Evolutionary conservation across 2,888 invertebrate genomes (phyloP).

Genomic region (Orthosia gothica): DNA sequence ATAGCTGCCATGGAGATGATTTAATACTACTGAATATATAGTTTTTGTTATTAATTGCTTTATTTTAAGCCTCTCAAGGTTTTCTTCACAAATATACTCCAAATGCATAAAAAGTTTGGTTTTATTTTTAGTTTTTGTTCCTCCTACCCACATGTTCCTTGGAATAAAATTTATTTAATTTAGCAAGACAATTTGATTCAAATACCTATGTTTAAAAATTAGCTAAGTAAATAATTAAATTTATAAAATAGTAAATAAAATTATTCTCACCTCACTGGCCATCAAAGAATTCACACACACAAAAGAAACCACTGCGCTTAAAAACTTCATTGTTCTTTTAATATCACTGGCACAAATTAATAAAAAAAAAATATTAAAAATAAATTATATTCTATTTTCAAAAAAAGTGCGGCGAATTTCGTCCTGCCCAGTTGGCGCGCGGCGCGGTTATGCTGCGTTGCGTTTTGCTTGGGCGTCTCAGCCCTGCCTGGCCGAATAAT

Average conservation of each 20-base stretch:
- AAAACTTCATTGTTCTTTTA: constrained; percentile 67
- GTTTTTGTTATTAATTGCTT: constrained; percentile 11
- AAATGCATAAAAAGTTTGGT: background rate
- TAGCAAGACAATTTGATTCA: background rate
- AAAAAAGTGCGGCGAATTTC: constrained; percentile 14
- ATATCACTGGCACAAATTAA: constrained; percentile 52
- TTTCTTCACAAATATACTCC: background rate
- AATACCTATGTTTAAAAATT: background rate
- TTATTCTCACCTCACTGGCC: constrained; percentile 71
- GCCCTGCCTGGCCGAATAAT: constrained; percentile 41
- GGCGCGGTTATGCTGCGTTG: constrained; percentile 43
- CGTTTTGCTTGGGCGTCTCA: constrained; percentile 22
- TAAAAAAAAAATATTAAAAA: background rate
- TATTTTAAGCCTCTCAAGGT: constrained; percentile 14
- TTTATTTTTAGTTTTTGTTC: no score
- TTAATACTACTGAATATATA: background rate
- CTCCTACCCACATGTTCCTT: constrained; percentile 3
- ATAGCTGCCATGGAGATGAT: background rate
- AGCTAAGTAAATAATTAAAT: background rate
- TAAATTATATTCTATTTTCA: constrained; percentile 19
- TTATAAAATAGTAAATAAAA: background rate
- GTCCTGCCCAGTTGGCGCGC: constrained; percentile 53
- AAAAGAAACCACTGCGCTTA: constrained; percentile 68
- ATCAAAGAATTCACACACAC: constrained; percentile 66
- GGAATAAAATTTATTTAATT: background rate